Evolutionary conservation across 2,888 invertebrate species (phyloP).

Genomic region (Tachina lurida): DNA sequence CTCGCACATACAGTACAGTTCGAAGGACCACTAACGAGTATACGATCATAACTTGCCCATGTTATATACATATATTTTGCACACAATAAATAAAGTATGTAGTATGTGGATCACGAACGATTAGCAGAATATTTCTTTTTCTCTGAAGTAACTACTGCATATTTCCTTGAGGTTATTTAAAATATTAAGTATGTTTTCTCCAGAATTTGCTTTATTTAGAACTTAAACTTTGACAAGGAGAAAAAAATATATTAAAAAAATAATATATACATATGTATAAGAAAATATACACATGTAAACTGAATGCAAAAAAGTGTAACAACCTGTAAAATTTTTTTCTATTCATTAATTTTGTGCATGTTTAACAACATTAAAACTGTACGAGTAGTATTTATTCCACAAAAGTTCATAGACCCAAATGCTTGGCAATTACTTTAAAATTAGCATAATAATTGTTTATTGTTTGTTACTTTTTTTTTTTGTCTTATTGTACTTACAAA

Average conservation of each 20-base stretch:
- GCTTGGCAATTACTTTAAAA: slow-evolving; percentile 55
- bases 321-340: slow-evolving; percentile 4
- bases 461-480: slow-evolving; percentile 15
- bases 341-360: slow-evolving; percentile 25
- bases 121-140: too few relatives aligned
- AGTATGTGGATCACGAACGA: too few relatives aligned
- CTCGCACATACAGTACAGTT: too few relatives aligned
- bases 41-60: too few relatives aligned
- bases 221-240: neutral
- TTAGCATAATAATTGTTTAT: slow-evolving; percentile 56
- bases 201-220: neutral
- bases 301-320: slow-evolving; percentile 15
- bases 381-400: neutral
- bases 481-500: neutral
- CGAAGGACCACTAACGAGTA: too few relatives aligned
- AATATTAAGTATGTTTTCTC: neutral
- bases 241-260: too few relatives aligned
- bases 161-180: too few relatives aligned
- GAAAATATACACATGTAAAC: too few relatives aligned
- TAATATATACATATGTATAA: too few relatives aligned
- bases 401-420: slow-evolving; percentile 59
- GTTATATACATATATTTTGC: too few relatives aligned
- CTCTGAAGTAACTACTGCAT: too few relatives aligned
- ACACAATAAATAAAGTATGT: too few relatives aligned
- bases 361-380: slow-evolving; percentile 32